Evolutionary conservation across 2,113 vertebrate genomes (phyloP).

Genomic region (Castor canadensis): DNA sequence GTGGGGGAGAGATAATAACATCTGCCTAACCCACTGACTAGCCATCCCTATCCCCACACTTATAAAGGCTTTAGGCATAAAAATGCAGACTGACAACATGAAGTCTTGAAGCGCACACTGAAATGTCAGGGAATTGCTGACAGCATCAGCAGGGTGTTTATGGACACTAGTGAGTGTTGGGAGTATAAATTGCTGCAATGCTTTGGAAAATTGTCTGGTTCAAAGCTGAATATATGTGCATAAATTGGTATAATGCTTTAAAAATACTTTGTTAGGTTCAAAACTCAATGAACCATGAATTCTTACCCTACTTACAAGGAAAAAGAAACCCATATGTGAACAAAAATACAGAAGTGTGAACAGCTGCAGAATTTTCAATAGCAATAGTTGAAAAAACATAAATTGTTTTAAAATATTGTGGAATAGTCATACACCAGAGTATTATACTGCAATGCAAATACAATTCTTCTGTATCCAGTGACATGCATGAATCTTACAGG

Average conservation of each 20-base stretch:
- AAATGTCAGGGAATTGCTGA: not conserved
- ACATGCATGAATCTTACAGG: not conserved
- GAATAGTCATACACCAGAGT: not conserved
- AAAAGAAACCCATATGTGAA: not conserved
- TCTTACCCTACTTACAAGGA: not conserved
- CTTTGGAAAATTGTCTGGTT: too few species aligned
- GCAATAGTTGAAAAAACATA: not conserved
- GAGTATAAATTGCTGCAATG: too few species aligned
- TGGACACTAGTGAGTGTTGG: not conserved
- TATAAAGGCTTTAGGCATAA: not conserved
- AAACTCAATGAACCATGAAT: not conserved
- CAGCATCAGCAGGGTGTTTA: not conserved
- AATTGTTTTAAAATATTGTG: not conserved
- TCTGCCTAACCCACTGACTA: rapidly evolving
- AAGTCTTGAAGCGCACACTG: not conserved
- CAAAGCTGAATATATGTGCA: too few species aligned
- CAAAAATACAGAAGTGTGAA: not conserved
- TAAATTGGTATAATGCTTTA: not conserved
- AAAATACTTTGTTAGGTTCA: not conserved
- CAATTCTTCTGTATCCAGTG: not conserved
- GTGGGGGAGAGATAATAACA: not conserved
- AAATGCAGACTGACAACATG: not conserved
- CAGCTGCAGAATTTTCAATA: not conserved
- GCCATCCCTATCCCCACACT: not conserved
- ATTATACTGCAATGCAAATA: not conserved